Conservation (phyloP, 2,888 invertebrate species). For the Hydriomena furcata region DNA sequence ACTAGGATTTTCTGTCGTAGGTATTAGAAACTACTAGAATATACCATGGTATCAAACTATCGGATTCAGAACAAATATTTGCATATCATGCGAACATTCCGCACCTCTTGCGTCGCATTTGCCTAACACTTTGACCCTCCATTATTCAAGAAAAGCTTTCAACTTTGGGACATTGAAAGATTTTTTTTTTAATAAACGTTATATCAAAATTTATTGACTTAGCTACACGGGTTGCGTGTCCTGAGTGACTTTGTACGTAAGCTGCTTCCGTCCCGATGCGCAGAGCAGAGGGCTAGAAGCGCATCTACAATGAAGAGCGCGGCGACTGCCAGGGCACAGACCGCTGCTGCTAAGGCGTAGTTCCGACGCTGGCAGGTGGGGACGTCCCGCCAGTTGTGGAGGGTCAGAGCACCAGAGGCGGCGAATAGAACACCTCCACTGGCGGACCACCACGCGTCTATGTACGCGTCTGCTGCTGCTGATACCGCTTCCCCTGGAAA, state of each 20-base stretch:
- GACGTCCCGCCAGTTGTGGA: slow-evolving; percentile 62
- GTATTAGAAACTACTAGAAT: no score
- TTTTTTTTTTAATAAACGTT: not conserved
- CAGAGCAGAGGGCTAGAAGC: slow-evolving; percentile 62
- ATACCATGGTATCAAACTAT: no score
- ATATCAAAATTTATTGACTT: slow-evolving; percentile 25
- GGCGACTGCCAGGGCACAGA: slow-evolving; percentile 61
- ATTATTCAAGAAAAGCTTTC: no score
- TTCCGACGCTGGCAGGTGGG: slow-evolving; percentile 50
- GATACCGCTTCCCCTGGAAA: slow-evolving; percentile 67
- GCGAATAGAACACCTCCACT: slow-evolving; percentile 62
- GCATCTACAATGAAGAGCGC: slow-evolving; percentile 61
- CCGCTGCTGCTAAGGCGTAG: slow-evolving; percentile 56
- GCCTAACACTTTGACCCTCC: no score
- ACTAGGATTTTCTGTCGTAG: no score
- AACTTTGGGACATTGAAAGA: no score
- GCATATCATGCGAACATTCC: no score
- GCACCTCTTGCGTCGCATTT: no score
- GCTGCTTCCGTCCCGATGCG: slow-evolving; percentile 55
- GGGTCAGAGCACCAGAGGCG: slow-evolving; percentile 60
- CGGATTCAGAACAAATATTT: no score
- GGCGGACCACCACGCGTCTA: slow-evolving; percentile 76
- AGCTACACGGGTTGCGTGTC: slow-evolving; percentile 24
- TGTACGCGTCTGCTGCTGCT: slow-evolving; percentile 68
- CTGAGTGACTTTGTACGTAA: slow-evolving; percentile 51